phyloP scores from a whole-genome alignment of 1,140 invertebrate species.

The Diorhabda elongata region DNA sequence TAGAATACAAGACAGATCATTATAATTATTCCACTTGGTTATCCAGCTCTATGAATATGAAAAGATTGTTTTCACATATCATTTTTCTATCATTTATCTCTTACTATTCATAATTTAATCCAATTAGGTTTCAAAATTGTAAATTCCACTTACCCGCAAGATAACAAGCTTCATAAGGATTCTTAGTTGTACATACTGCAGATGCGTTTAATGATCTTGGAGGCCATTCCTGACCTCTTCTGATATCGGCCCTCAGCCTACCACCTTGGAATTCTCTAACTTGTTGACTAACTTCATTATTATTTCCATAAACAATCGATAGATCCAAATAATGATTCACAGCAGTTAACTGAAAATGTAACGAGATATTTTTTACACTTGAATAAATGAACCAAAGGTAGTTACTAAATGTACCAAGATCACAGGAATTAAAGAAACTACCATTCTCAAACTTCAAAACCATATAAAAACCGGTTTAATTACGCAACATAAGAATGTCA shows the following conservation, averaged over 20 bases:
- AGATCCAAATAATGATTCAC: constrained; percentile 82
- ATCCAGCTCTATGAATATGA: no score
- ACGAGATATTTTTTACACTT: neutral
- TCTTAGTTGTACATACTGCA: constrained; percentile 55
- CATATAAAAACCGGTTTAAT: no score
- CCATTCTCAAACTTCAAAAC: no score
- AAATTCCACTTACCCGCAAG: constrained; percentile 53
- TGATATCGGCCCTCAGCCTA: constrained; percentile 57
- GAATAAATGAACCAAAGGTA: no score
- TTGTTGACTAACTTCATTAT: constrained; percentile 56
- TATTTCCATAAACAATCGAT: constrained; percentile 80
- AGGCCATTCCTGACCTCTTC: constrained; percentile 63
- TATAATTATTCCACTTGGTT: no score
- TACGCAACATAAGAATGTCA: no score
- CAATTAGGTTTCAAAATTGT: neutral
- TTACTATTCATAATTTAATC: no score
- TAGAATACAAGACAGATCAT: no score
- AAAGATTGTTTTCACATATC: no score
- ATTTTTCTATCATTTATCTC: no score
- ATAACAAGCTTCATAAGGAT: constrained; percentile 64
- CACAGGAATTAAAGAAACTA: no score
- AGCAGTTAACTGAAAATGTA: constrained; percentile 60
- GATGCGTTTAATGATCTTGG: constrained; percentile 64
- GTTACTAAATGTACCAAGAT: no score
- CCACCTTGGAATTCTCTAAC: constrained; percentile 64